A percentile compares a stretch with the other conserved stretches of the same genome.
Evolutionary conservation across 2,888 invertebrate species (phyloP).

Genomic region (Cantharis rustica): DNA sequence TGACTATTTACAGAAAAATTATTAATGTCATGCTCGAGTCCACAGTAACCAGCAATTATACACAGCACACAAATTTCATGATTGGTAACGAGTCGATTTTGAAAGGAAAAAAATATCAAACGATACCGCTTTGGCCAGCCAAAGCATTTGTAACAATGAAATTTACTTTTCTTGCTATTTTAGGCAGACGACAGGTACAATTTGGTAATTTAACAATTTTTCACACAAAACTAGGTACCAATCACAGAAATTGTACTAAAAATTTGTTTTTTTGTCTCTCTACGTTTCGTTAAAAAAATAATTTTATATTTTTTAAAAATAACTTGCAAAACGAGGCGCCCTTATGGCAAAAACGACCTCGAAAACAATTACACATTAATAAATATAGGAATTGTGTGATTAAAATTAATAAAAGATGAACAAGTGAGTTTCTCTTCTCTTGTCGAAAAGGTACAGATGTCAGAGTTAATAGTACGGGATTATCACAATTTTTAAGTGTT

Average conservation of each 20-base stretch:
- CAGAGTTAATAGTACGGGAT: conserved; percentile 36
- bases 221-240: conserved; percentile 23
- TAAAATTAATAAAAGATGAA: not conserved
- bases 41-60: conserved; percentile 24
- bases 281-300: conserved; percentile 4
- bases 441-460: conserved; percentile 35
- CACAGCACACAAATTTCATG: conserved; percentile 36
- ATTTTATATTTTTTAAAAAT: not conserved
- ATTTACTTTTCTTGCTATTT: conserved; percentile 8
- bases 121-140: conserved; percentile 24
- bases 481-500: conserved; percentile 25
- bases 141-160: conserved; percentile 16
- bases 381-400: not conserved
- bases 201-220: conserved; percentile 8
- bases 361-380: not conserved
- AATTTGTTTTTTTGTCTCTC: not conserved
- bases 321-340: not conserved
- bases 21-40: conserved; percentile 41
- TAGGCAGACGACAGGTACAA: conserved; percentile 25
- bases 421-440: not conserved
- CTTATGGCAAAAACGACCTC: not conserved
- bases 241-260: conserved; percentile 18
- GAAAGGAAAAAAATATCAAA: not conserved
- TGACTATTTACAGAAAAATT: conserved; percentile 45
- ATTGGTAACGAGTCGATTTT: conserved; percentile 40